Evolutionary conservation across 2,888 invertebrate genomes (phyloP), one percentile per base, ranked within the genome.

Genomic region (Auanema sp.): DNA sequence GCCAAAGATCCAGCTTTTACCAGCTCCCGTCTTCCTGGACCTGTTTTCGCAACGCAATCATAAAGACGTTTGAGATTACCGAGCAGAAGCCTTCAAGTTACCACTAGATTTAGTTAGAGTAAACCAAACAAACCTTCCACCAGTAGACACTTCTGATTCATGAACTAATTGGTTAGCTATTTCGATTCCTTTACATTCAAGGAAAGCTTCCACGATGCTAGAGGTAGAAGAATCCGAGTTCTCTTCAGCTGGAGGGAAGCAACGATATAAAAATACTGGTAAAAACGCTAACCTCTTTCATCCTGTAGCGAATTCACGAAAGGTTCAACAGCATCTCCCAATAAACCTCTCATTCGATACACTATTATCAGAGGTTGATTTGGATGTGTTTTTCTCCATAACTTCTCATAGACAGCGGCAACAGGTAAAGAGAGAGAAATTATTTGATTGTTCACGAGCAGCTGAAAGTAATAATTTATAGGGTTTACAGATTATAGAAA

Each of bases 251-350:
- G 33, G 8, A 33, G 8, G 33, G 8, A 33, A 33, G 3, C 8
- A 33, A 8, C 8, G 33, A 3, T 33, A 8, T 8, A 33, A 5
- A 47, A 3, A 16, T 16, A 47, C 21, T 47, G 21, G 4, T 54
- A 21, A 25, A 52, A 21, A 10, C 5, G n/a, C 52, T 4, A 23
- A 84, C 84, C 83, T 85, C 85, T 89, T 85, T 90, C 93, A 80
- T 90, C 90, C 71, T 91, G 92, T 42, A 97, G 87, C 0, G 92
- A 92, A 86, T 97, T 95, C 12, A 97, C 92, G 85, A 98, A 97
- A 86, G 97, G 97, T 84, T 98, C 98, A 0, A 97, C 97, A 0
- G 97, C 98, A 85, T 98, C 98, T 1, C 97, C 98, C 10, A 97
- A 88, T 61, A 98, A 86, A 0, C 97, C 97, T 64, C 97, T 88